These are phyloP conservation scores for Lophura swinhoii DNA, from an alignment of 2,797 vertebrate genomes.

Conservation along the genomic window DNA sequence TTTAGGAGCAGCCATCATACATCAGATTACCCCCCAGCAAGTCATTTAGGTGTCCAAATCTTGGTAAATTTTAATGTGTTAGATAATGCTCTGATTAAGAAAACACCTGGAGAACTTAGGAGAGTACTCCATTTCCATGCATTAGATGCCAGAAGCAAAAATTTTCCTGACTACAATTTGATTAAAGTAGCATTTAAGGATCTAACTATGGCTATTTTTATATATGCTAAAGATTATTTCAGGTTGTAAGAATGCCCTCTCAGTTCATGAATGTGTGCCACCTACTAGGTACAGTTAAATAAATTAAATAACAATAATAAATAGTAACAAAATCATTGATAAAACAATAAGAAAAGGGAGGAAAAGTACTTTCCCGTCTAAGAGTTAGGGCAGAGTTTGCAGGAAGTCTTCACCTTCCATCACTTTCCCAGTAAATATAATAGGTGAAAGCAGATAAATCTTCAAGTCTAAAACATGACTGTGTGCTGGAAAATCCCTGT, in stretches of 20 bases:
- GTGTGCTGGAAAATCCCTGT: neutral
- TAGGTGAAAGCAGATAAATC: neutral
- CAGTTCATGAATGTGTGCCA: neutral
- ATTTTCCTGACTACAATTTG: neutral
- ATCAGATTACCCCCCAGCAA: neutral
- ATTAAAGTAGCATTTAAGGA: neutral
- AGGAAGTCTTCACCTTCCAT: neutral
- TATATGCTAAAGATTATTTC: fast-evolving
- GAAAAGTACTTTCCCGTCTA: neutral
- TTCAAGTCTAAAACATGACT: neutral
- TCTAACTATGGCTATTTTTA: neutral
- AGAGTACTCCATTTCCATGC: neutral
- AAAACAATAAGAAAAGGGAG: neutral
- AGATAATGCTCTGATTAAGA: neutral
- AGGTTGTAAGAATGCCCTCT: neutral
- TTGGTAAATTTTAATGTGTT: conserved; percentile 22
- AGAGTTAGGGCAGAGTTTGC: neutral
- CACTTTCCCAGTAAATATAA: neutral
- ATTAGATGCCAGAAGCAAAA: neutral
- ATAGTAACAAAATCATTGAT: neutral
- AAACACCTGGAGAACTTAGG: neutral
- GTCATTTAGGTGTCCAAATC: neutral
- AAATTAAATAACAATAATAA: neutral
- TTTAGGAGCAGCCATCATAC: neutral
- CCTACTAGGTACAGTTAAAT: neutral